Percentiles rank a stretch among this genome's conserved stretches.
Conservation (phyloP, 1,140 invertebrate genomes). For the Harpegnathos saltator region DNA sequence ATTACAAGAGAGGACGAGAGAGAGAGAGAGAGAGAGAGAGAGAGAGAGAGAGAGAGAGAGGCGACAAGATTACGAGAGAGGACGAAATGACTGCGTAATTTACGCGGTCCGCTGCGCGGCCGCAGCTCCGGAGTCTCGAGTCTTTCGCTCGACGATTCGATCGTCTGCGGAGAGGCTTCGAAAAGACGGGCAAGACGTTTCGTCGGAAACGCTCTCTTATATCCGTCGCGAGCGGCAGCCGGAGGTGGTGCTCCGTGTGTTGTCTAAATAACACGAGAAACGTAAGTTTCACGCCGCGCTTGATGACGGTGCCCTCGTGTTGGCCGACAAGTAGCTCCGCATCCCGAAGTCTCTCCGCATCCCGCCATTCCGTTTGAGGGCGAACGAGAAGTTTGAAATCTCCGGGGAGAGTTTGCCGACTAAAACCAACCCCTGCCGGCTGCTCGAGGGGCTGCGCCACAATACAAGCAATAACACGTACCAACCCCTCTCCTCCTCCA, state of each 20-base stretch:
- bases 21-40: too few species aligned
- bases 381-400: conserved; percentile 72
- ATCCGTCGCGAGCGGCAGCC: not conserved
- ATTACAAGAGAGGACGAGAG: too few species aligned
- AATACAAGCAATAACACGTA: conserved; percentile 85
- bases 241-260: not conserved
- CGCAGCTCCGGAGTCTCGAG: too few species aligned
- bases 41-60: too few species aligned
- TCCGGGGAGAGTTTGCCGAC: conserved; percentile 75
- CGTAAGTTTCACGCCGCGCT: not conserved
- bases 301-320: conserved; percentile 33
- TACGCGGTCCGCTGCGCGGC: too few species aligned
- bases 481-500: conserved; percentile 61
- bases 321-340: conserved; percentile 71
- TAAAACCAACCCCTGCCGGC: conserved; percentile 79
- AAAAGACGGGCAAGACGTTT: too few species aligned
- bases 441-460: conserved; percentile 79
- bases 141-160: too few species aligned
- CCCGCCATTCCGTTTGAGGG: conserved; percentile 68
- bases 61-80: too few species aligned
- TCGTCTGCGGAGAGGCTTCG: not conserved
- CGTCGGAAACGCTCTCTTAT: not conserved
- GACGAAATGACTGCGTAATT: too few species aligned
- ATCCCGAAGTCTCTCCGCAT: conserved; percentile 38
- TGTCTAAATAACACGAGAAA: not conserved